Conservation (phyloP, 1,140 invertebrate species). For the Drosophila kikkawai region DNA sequence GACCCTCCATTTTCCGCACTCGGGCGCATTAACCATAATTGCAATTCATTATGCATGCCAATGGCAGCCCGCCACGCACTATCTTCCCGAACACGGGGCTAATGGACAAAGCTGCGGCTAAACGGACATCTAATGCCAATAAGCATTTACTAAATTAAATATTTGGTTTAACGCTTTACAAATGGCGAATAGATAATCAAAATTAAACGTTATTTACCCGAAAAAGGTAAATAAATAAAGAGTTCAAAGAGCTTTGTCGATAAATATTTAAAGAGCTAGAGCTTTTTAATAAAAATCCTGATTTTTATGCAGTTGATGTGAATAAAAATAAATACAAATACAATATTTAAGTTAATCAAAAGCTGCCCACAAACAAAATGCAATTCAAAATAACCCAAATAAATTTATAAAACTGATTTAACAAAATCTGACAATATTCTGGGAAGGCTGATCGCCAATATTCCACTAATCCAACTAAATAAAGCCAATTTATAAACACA, state of each 20-base stretch:
- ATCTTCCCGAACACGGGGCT: conserved; percentile 20
- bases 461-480: not conserved
- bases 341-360: not conserved
- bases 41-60: conserved; percentile 57
- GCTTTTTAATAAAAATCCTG: not conserved
- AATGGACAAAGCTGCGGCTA: conserved; percentile 35
- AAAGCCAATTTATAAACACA: not conserved
- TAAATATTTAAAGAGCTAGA: conserved; percentile 5
- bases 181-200: conserved; percentile 18
- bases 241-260: not conserved
- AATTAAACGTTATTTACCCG: not conserved
- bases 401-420: not conserved
- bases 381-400: not conserved
- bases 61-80: conserved; percentile 15
- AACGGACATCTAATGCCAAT: conserved; percentile 45
- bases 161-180: conserved; percentile 22
- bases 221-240: conserved; percentile 6
- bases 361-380: not conserved
- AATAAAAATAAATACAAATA: not conserved
- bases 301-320: not conserved
- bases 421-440: not conserved
- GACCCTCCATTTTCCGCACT: conserved; percentile 4
- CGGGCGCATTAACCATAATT: conserved; percentile 55
- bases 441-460: too few relatives aligned
- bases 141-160: conserved; percentile 57